Conservation (phyloP, 2,797 vertebrate genomes). For the Todus mexicanus region DNA sequence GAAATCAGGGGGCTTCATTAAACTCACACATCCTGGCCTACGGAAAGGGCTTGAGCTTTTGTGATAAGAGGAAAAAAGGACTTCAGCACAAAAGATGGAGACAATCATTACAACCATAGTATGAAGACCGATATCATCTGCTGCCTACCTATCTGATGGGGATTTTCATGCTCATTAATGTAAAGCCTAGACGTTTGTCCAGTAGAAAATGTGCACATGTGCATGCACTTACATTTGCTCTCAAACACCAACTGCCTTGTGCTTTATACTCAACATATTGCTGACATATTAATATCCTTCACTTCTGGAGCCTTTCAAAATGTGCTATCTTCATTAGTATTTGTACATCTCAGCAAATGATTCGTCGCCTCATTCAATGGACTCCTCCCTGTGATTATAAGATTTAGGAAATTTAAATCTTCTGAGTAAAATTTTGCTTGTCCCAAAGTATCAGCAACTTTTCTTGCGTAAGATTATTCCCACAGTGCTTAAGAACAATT, state of each 20-base stretch:
- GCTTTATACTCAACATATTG: background rate
- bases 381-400: background rate
- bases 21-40: background rate
- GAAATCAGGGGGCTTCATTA: background rate
- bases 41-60: background rate
- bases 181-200: background rate
- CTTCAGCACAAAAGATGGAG: background rate
- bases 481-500: background rate
- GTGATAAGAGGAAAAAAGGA: background rate
- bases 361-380: background rate
- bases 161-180: background rate
- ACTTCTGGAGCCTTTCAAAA: background rate
- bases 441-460: background rate
- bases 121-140: background rate
- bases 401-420: background rate
- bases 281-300: background rate
- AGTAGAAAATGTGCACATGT: background rate
- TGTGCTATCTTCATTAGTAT: background rate
- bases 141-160: background rate
- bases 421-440: background rate
- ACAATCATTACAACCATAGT: background rate
- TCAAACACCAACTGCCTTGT: background rate
- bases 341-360: background rate
- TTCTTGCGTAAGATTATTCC: background rate
- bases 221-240: background rate